These are phyloP conservation scores for Amphipoea oculea DNA, from an alignment of 2,888 invertebrate species.

Conservation along the genomic window DNA sequence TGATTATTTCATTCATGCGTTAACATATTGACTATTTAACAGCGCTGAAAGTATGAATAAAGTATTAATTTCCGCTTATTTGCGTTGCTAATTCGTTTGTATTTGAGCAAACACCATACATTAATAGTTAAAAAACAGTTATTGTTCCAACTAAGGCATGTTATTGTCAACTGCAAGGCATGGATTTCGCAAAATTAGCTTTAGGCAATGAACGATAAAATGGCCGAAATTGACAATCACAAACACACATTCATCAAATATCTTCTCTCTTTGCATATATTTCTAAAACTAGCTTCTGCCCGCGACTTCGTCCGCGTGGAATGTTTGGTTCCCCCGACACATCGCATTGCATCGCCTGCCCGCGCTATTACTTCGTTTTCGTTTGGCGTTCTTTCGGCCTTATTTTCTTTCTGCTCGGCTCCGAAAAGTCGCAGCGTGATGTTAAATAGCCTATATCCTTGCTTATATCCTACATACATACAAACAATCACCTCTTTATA, in stretches of 20 bases:
- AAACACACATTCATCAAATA: background rate
- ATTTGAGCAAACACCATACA: conserved; percentile 1
- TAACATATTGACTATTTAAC: conserved; percentile 26
- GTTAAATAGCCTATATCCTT: too few relatives aligned
- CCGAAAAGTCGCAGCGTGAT: too few relatives aligned
- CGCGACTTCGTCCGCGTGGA: too few relatives aligned
- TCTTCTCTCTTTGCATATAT: background rate
- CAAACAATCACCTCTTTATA: too few relatives aligned
- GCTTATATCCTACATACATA: too few relatives aligned
- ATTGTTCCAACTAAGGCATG: background rate
- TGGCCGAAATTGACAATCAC: too few relatives aligned
- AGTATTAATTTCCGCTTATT: conserved; percentile 24
- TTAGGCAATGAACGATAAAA: background rate
- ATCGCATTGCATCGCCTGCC: too few relatives aligned
- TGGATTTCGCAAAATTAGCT: background rate
- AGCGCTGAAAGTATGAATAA: conserved; percentile 14
- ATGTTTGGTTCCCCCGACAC: too few relatives aligned
- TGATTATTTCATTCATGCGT: conserved; percentile 27
- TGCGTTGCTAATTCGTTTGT: conserved; percentile 1
- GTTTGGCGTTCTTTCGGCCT: too few relatives aligned
- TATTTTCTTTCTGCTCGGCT: too few relatives aligned
- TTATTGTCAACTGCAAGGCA: background rate
- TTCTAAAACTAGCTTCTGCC: too few relatives aligned
- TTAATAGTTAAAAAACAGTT: background rate
- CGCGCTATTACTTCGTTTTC: too few relatives aligned